A percentile compares a stretch with the other conserved stretches of the same genome.
Evolutionary conservation across 53 echinoderm and acorn worm genomes (phyloP).

Genomic region (Antedon mediterranea): DNA sequence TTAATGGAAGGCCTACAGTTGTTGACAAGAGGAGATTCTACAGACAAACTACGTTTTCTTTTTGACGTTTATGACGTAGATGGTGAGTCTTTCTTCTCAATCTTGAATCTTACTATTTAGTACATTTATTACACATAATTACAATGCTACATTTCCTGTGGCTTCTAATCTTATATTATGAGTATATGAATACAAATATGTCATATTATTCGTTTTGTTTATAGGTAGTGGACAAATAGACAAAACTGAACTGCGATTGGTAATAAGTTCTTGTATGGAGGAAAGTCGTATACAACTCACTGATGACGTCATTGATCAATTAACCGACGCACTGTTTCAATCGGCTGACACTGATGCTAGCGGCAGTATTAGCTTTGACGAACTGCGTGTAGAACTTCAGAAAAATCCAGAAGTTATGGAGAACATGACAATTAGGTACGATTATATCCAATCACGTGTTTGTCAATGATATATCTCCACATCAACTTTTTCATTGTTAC

Average conservation of each 20-base stretch:
- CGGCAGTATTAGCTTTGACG: constrained; percentile 81
- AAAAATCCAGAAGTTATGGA: constrained; percentile 95
- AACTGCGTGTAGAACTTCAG: constrained; percentile 57
- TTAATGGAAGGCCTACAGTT: constrained; percentile 72
- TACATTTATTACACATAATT: too few species aligned
- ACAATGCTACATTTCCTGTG: too few species aligned
- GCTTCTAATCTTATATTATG: too few species aligned
- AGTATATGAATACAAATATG: too few species aligned
- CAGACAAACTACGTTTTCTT: constrained; percentile 81
- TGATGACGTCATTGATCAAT: constrained; percentile 47
- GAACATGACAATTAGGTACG: constrained; percentile 86
- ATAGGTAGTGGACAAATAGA: constrained; percentile 81
- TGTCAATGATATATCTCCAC: background rate
- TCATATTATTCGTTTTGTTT: too few species aligned
- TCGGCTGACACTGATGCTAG: constrained; percentile 75
- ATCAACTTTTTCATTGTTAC: background rate
- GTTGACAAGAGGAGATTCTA: constrained; percentile 67
- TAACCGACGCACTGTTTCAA: constrained; percentile 72
- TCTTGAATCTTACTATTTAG: too few species aligned
- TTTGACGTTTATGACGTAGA: constrained; percentile 96
- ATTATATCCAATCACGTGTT: too few species aligned
- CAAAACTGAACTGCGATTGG: constrained; percentile 54
- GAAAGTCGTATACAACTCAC: constrained; percentile 80
- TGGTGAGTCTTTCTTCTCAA: constrained; percentile 72
- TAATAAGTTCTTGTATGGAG: constrained; percentile 73